A percentile compares a stretch with the other conserved stretches of the same genome.
phyloP scores from a whole-genome alignment of 30 jellyfish, hydroid and myxozoan genomes.

The Aurelia sp. region DNA sequence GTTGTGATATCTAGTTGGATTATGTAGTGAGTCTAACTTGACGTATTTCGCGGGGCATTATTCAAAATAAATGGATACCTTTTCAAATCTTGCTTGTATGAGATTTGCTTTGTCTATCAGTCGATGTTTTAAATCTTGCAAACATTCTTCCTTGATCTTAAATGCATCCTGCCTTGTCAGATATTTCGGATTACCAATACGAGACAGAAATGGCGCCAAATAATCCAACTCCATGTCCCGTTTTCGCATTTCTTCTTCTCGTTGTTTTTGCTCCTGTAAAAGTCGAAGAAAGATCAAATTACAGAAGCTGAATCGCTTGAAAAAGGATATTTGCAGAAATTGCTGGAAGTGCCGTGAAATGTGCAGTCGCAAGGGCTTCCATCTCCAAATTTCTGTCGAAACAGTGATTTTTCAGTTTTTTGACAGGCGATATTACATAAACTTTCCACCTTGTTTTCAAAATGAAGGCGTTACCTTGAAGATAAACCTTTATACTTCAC shows the following conservation, averaged over 20 bases:
- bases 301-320: not conserved
- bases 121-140: constrained; percentile 90
- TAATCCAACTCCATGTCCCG: constrained; percentile 89
- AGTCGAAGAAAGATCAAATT: not conserved
- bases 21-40: no score
- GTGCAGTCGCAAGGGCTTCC: not conserved
- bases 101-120: constrained; percentile 91
- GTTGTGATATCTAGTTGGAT: no score
- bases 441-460: not conserved
- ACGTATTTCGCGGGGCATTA: no score
- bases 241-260: constrained; percentile 84
- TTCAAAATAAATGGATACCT: constrained; percentile 22
- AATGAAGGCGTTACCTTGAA: not conserved
- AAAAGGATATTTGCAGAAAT: not conserved
- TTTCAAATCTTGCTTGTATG: constrained; percentile 92
- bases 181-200: constrained; percentile 81
- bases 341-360: no score
- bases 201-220: constrained; percentile 93
- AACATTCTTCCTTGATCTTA: constrained; percentile 84
- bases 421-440: no score
- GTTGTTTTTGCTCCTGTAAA: constrained; percentile 71
- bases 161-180: constrained; percentile 77
- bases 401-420: no score
- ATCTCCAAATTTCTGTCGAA: no score
- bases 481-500: no score